These are phyloP conservation scores for Incurvaria masculella DNA, from an alignment of 2,888 invertebrate species.

Conservation along the genomic window DNA sequence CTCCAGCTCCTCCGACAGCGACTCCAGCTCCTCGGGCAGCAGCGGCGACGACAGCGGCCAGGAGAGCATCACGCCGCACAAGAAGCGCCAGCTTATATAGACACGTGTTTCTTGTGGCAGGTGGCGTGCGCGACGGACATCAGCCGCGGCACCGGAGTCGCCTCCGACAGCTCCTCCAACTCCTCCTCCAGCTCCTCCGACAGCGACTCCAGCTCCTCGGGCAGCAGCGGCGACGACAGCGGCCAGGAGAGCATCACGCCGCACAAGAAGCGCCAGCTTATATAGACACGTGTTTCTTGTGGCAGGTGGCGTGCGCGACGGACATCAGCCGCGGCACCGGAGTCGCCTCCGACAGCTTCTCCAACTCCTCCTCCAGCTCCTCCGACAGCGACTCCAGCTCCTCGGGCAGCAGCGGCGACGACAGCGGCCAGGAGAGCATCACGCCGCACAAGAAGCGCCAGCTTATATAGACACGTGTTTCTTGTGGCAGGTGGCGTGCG, in stretches of 20 bases:
- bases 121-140: constrained; percentile 83
- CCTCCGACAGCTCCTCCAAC: constrained; percentile 92
- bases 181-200: constrained; percentile 75
- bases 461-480: too few relatives aligned
- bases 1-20: constrained; percentile 69
- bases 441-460: constrained; percentile 81
- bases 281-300: too few relatives aligned
- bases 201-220: constrained; percentile 52
- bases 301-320: constrained; percentile 68
- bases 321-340: constrained; percentile 86
- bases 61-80: constrained; percentile 84
- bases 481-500: constrained; percentile 65
- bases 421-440: constrained; percentile 87
- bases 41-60: constrained; percentile 79
- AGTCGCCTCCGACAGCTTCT: constrained; percentile 92
- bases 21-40: constrained; percentile 53
- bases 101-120: too few relatives aligned
- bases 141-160: constrained; percentile 82
- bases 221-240: constrained; percentile 69
- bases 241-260: constrained; percentile 88
- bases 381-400: constrained; percentile 60
- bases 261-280: constrained; percentile 78
- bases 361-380: constrained; percentile 79
- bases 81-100: too few relatives aligned
- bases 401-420: constrained; percentile 60